phyloP scores from a whole-genome alignment of 1,140 invertebrate species.

The Magallana ariakensis region DNA sequence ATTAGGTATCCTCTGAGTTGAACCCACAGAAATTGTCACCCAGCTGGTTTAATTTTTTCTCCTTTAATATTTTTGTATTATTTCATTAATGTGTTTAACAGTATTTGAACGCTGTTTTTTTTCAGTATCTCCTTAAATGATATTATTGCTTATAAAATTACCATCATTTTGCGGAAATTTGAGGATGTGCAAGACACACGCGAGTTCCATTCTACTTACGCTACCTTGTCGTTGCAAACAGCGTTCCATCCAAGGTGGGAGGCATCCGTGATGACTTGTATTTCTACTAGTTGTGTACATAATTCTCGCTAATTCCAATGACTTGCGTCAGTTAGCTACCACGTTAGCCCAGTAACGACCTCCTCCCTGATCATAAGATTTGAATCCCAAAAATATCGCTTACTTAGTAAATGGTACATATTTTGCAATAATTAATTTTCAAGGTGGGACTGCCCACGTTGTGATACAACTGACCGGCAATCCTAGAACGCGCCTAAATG shows the following conservation, averaged over 20 bases:
- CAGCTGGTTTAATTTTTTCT: no score
- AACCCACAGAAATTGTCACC: no score
- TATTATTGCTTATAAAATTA: no score
- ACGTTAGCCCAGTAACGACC: not conserved
- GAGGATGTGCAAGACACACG: no score
- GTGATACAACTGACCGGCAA: constrained; percentile 50
- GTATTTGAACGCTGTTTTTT: no score
- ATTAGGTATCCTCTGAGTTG: no score
- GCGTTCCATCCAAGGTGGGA: constrained; percentile 42
- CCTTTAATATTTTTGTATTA: no score
- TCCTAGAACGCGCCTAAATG: no score
- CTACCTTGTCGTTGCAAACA: not conserved
- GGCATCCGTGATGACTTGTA: not conserved
- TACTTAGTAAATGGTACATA: constrained; percentile 6
- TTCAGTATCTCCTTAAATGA: no score
- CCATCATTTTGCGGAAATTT: no score
- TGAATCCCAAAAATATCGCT: not conserved
- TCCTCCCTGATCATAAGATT: not conserved
- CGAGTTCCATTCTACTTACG: not conserved
- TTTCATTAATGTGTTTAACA: no score
- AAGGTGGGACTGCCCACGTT: constrained; percentile 38
- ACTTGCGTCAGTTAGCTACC: not conserved
- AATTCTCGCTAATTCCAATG: constrained; percentile 29
- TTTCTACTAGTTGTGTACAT: not conserved
- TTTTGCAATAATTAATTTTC: constrained; percentile 39